These are phyloP conservation scores for Pycnonotus jocosus DNA, from an alignment of 2,113 vertebrate genomes.

Conservation along the genomic window DNA sequence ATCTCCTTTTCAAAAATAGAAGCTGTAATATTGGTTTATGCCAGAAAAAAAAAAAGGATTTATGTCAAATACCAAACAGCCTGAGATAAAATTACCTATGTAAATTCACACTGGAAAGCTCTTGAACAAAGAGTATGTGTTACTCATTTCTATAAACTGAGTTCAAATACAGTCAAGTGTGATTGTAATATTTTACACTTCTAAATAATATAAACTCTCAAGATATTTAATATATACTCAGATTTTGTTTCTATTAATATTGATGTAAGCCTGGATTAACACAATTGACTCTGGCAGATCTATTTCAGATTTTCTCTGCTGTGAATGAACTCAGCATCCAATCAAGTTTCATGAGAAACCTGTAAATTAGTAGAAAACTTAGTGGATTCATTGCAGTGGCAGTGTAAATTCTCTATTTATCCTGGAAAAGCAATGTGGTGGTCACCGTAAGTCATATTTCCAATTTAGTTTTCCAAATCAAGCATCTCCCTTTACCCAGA, in stretches of 20 bases:
- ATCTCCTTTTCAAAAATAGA: not conserved
- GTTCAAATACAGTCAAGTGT: not conserved
- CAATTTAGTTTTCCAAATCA: slow-evolving; percentile 9
- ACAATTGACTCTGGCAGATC: not conserved
- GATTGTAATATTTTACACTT: not conserved
- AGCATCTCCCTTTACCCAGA: not conserved
- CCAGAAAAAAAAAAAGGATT: not conserved
- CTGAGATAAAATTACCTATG: not conserved
- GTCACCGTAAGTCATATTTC: not conserved
- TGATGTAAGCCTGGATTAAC: not conserved
- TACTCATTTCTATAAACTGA: not conserved
- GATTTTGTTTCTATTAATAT: not conserved
- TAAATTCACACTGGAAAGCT: not conserved
- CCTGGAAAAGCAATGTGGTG: not conserved
- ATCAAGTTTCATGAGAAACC: not conserved
- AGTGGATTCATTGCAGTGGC: not conserved
- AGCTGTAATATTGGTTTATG: not conserved
- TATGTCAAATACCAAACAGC: not conserved
- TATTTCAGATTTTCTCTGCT: not conserved
- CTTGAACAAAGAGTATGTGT: not conserved
- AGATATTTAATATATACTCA: not conserved
- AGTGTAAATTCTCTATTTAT: not conserved
- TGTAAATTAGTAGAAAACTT: not conserved
- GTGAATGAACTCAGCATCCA: not conserved
- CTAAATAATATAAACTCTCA: not conserved